A percentile compares a stretch with the other conserved stretches of the same genome.
These are phyloP conservation scores for Pardalotus punctatus DNA, from an alignment of 2,113 vertebrate species.

Conservation along the genomic window DNA sequence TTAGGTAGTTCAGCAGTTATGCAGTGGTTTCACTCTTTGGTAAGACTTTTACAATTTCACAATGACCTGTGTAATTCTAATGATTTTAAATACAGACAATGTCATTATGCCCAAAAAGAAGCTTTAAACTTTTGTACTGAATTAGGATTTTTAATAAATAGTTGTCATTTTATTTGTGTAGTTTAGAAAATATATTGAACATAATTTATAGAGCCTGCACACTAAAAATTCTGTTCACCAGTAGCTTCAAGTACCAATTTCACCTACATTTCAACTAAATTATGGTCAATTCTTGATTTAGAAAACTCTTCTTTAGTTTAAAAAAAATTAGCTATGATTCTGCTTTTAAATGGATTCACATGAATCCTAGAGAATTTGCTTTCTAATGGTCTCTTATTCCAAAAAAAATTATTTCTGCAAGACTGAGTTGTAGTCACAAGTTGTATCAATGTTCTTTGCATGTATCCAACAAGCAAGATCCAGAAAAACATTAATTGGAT, in stretches of 20 bases:
- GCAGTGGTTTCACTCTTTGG: neutral
- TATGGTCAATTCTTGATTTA: neutral
- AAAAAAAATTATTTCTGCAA: neutral
- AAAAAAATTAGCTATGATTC: neutral
- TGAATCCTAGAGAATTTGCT: neutral
- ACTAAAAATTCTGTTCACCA: neutral
- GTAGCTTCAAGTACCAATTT: neutral
- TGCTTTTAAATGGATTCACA: neutral
- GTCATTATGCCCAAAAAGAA: neutral
- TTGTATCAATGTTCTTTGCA: fast-evolving
- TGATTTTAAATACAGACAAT: neutral
- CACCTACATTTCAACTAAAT: neutral
- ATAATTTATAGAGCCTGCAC: neutral
- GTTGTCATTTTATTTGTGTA: neutral
- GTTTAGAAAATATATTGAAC: neutral
- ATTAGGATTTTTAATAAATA: neutral
- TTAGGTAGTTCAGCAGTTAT: neutral
- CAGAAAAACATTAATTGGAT: neutral
- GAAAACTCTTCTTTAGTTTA: neutral
- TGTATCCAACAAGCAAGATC: neutral
- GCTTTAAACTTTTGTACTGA: neutral
- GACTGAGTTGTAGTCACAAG: neutral
- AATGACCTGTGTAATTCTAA: neutral
- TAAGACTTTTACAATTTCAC: neutral
- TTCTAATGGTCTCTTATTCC: neutral